These are phyloP conservation scores for Chelonus insularis DNA, from an alignment of 1,140 invertebrate genomes.

Conservation along the genomic window DNA sequence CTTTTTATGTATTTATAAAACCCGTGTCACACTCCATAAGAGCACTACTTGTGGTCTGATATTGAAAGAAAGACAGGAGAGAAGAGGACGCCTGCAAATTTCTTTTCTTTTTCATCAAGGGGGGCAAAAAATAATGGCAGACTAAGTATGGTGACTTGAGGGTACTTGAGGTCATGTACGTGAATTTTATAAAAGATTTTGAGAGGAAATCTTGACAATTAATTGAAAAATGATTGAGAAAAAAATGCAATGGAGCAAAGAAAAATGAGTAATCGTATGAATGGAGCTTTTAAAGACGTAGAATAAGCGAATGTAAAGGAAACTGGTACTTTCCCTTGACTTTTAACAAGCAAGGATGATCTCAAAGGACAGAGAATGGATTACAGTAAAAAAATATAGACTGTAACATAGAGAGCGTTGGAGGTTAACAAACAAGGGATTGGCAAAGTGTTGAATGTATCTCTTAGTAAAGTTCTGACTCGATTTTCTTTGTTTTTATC, in stretches of 20 bases:
- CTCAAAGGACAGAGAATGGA: background rate
- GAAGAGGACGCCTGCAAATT: background rate
- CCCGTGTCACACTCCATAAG: slow-evolving; percentile 10
- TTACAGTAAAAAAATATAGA: no score
- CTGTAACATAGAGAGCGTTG: no score
- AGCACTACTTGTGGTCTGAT: slow-evolving; percentile 4
- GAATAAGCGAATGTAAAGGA: no score
- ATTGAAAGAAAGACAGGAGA: no score
- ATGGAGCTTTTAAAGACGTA: no score
- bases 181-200: no score
- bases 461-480: no score
- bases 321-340: background rate
- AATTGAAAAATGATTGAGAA: no score
- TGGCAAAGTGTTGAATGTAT: background rate
- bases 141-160: background rate
- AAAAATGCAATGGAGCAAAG: slow-evolving; percentile 3
- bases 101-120: slow-evolving; percentile 8
- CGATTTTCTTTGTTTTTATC: background rate
- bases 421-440: background rate
- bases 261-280: no score
- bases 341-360: background rate
- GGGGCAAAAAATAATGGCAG: background rate
- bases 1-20: background rate
- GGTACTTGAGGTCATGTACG: background rate
- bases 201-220: no score